A percentile compares a stretch with the other conserved stretches of the same genome.
Conservation (phyloP, 2,113 vertebrate genomes). For the Tragelaphus scriptus region DNA sequence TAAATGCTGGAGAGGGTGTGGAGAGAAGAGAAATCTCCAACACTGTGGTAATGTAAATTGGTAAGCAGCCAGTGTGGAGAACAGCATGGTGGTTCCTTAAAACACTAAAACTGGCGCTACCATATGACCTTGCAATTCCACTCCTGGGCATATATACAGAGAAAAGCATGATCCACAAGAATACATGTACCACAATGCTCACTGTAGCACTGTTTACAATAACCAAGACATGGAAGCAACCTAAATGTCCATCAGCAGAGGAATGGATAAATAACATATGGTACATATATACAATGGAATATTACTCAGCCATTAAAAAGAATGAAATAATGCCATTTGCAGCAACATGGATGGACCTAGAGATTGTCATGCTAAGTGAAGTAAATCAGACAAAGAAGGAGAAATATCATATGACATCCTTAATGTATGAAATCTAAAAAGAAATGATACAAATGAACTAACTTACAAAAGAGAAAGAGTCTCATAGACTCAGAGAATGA, state of each 20-base stretch:
- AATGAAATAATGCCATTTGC: background rate
- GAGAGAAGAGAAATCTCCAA: background rate
- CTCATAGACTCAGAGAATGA: fast-evolving
- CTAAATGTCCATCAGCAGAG: background rate
- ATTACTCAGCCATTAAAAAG: background rate
- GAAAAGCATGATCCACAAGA: background rate
- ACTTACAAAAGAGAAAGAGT: background rate
- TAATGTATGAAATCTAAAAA: background rate
- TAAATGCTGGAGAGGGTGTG: background rate
- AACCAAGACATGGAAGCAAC: background rate
- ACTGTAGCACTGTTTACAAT: background rate
- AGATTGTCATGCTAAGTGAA: background rate
- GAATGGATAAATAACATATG: background rate
- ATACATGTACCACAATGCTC: background rate
- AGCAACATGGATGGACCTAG: background rate
- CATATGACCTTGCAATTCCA: background rate
- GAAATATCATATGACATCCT: background rate
- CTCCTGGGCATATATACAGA: background rate
- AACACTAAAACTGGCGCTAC: background rate
- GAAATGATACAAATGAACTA: background rate
- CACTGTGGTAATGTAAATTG: background rate
- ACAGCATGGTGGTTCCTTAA: background rate
- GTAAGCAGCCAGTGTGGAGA: background rate
- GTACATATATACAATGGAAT: background rate
- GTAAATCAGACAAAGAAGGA: background rate